Evolutionary conservation across 2,797 vertebrate genomes (phyloP), one percentile per base, ranked within the genome.

Genomic region (Falco concolor): DNA sequence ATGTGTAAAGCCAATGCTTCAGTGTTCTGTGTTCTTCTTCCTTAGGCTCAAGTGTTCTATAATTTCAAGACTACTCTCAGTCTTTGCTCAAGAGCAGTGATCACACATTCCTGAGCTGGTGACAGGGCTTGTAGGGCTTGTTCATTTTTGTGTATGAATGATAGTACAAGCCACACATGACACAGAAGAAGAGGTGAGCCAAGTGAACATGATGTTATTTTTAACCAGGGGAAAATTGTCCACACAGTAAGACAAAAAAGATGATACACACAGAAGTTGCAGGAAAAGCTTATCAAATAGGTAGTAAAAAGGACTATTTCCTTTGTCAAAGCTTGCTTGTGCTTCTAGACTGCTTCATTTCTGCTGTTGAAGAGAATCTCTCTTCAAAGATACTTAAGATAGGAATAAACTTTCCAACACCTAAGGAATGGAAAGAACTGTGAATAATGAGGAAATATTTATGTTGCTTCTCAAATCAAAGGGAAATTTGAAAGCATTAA

Each of bases 371-470:
- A 88, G 67, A 28, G 22, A 83, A 61, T 67, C 20, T 84, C 5
- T 91, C 89, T 96, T 98, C 91, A 97, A 97, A 97, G 89, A 44
- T 49, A 81, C 12, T 61, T 83, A 56, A 96, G 63, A 61, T 49
- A 84, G 81, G 36, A 89, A 86, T 90, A 93, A 95, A 63, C 42
- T 72, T 92, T 54, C 32, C 9, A 34, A 70, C 59, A 88, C 87
- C 70, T 93, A 70, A 97, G 79, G 50, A 89, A 93, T 28, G 64
- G 38, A 94, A 89, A 63, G 28, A 87, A 53, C 64, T 93, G 36
- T 63, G 91, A 97, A 97, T 96, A 96, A 95, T 97, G 81, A 97
- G 57, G 90, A 96, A 91, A 94, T 96, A 96, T 96, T 96, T 97
- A 49, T 95, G 76, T 93, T 98, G 65, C 68, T 97, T 54, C 47